Evolutionary conservation across 2,888 invertebrate species (phyloP), one percentile per base, ranked within the genome.

Genomic region (Sesia bembeciformis): DNA sequence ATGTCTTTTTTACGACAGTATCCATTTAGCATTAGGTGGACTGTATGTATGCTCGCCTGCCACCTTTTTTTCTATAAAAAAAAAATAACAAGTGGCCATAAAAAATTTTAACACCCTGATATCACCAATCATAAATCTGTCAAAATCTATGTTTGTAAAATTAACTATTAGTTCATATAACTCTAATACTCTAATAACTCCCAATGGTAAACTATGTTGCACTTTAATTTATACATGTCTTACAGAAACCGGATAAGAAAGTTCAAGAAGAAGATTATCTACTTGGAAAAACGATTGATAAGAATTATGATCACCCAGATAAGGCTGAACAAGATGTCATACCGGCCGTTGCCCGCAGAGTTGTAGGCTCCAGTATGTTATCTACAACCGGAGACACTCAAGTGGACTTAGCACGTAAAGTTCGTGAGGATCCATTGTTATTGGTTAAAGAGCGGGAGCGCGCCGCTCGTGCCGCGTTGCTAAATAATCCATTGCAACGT

Each of bases 351-450:
- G 78, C 84, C 3, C 76, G 86, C 2, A 68, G 89, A 61, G 85
- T 88, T 4, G 84, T 84, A 39, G 87, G 88, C 0, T 81, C 86
- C 3, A 87, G 87, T 57, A 85, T 87, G 85, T 57, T 78, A 46
- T 62, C 72, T 5, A 81, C 91, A 56, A 86, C 88, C 40, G 90
- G 90, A 3, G 91, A 91, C 39, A 91, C 93, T 54, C 94, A 96
- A 84, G 95, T 97, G 6, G 98, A 98, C 77, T 90, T 97, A 69
- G 93, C 93, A 51, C 92, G 97, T 38, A 98, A 98, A 84, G 91
- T 97, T 60, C 93, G 97, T 74, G 98, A 98, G 80, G 98, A 98
- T 90, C 98, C 98, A 0, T 81, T 98, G 46, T 93, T 96, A 73
- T 91, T 95, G 3, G 98, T 98, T 4, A 96, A 95, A 68, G 95